Evolutionary conservation across 2,113 vertebrate genomes (phyloP).

Genomic region (Anguilla japonica): DNA sequence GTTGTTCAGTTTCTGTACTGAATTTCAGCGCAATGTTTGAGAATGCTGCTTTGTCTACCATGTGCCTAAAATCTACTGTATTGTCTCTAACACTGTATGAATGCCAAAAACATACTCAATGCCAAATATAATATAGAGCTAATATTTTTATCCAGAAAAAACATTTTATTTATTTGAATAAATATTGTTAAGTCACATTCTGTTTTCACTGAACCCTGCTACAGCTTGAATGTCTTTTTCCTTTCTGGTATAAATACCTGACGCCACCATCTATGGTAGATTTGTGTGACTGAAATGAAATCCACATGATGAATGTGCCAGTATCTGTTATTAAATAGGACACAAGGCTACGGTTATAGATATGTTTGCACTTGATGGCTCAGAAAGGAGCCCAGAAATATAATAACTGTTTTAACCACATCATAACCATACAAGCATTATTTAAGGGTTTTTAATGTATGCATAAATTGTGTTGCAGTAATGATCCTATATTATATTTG

Average conservation of each 20-base stretch:
- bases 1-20: background rate
- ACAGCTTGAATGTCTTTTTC: background rate
- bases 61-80: constrained; percentile 40
- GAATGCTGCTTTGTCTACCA: background rate
- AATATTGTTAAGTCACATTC: background rate
- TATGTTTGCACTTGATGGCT: background rate
- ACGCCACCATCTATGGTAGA: background rate
- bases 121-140: constrained; percentile 46
- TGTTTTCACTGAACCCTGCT: background rate
- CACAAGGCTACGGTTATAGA: background rate
- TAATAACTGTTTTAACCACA: background rate
- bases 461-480: too few relatives aligned
- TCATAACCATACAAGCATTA: too few relatives aligned
- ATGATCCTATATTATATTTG: background rate
- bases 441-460: too few relatives aligned
- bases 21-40: background rate
- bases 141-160: constrained; percentile 40
- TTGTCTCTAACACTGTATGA: constrained; percentile 47
- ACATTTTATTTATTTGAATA: constrained; percentile 51
- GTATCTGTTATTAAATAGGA: background rate
- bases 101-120: constrained; percentile 46
- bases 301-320: background rate
- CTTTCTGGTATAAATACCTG: too few relatives aligned
- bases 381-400: background rate
- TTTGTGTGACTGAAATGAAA: background rate